Percentiles rank a stretch among this genome's conserved stretches.
Evolutionary conservation across 2,797 vertebrate species (phyloP).

Genomic region (Chaenodraco wilsoni): DNA sequence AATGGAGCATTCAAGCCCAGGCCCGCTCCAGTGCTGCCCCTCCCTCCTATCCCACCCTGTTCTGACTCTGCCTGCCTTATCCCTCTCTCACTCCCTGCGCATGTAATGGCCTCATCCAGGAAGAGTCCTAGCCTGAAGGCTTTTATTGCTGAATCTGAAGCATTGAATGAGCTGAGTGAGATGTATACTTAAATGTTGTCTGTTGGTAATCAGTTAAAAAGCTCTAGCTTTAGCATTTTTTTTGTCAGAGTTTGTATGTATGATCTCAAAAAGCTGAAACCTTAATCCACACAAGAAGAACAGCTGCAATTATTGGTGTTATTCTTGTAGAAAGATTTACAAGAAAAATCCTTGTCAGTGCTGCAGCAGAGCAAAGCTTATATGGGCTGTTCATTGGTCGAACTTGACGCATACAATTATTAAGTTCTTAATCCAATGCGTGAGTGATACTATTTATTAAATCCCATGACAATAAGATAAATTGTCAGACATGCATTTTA

Average conservation of each 20-base stretch:
- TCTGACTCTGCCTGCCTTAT: constrained; percentile 67
- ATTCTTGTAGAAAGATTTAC: neutral
- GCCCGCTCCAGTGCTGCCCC: constrained; percentile 66
- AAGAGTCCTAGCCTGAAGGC: constrained; percentile 44
- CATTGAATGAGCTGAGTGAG: constrained; percentile 35
- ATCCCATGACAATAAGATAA: no score
- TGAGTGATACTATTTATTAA: neutral
- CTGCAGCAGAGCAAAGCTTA: constrained; percentile 3
- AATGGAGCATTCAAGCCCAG: constrained; percentile 82
- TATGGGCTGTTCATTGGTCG: neutral
- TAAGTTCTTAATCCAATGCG: neutral
- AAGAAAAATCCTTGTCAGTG: neutral
- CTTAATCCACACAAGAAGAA: constrained; percentile 1
- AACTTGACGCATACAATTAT: neutral
- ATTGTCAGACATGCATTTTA: neutral
- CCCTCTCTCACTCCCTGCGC: constrained; percentile 50
- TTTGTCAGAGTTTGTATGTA: constrained; percentile 1
- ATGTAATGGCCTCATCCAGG: constrained; percentile 54
- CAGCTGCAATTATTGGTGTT: neutral
- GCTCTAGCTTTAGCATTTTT: neutral
- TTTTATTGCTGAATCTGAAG: constrained; percentile 41
- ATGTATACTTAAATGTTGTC: constrained; percentile 4
- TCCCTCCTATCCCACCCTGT: constrained; percentile 66
- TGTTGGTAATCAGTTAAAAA: neutral
- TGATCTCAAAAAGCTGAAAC: constrained; percentile 4